phyloP scores from a whole-genome alignment of 2,113 vertebrate genomes.

The Calypte anna region DNA sequence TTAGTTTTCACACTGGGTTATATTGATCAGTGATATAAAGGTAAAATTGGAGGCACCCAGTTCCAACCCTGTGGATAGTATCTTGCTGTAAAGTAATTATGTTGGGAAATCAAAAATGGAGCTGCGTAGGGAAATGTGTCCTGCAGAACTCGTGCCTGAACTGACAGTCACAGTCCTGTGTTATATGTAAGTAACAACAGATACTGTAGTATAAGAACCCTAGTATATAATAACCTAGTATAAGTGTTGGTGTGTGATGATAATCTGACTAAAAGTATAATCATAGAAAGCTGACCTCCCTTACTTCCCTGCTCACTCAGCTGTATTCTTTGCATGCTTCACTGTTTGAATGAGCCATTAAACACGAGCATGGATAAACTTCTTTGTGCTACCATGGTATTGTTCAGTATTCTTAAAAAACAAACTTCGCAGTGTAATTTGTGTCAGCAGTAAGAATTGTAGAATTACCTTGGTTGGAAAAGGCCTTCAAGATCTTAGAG shows the following conservation, averaged over 20 bases:
- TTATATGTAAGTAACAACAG: neutral
- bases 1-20: neutral
- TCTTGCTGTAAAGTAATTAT: neutral
- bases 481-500: no score
- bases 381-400: neutral
- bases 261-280: neutral
- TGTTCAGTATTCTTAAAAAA: neutral
- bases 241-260: neutral
- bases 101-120: neutral
- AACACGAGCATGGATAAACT: neutral
- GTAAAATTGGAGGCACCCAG: neutral
- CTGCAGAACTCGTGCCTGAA: neutral
- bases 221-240: neutral
- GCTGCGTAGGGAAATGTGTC: neutral
- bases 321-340: neutral
- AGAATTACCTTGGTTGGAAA: no score
- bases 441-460: no score
- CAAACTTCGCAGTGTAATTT: neutral
- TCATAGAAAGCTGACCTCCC: neutral
- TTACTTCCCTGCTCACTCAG: neutral
- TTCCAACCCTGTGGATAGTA: neutral
- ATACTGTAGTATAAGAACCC: neutral
- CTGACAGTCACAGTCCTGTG: accelerated
- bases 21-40: neutral
- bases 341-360: neutral